Evolutionary conservation across 2,797 vertebrate genomes (phyloP), one percentile per base, ranked within the genome.

Genomic region (Pitangus sulphuratus): DNA sequence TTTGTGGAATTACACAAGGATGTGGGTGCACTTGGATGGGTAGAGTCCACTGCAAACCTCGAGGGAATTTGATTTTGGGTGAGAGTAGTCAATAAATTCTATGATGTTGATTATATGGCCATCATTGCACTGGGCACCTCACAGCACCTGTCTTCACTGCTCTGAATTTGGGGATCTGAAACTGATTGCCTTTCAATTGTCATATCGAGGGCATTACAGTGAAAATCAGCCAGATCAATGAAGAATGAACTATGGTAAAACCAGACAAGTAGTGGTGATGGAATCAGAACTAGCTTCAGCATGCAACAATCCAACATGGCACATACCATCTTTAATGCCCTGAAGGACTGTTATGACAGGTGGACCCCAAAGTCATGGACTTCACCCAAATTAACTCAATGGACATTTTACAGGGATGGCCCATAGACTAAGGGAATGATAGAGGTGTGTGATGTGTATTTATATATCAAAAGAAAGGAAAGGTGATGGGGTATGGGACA

Each of bases 391-490:
- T 40, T n/a, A 79, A 57, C 1, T 15, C 44, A 78, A 33, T 22
- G 40, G 15, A 31, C 21, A 20, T 24, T 57, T 72, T 15, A n/a
- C 13, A 58, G 44, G n/a, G 13, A 25, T 33, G 28, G 44, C 19
- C 26, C 24, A 33, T 0, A 51, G 53, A 51, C 17, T n/a, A 22
- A 26, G 8, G 18, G 44, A 72, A 39, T 12, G 15, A 65, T 9
- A 72, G 7, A 30, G 1, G 0, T 30, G 15, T 8, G 6, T 39
- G 19, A 37, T 30, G 5, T 11, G 4, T 28, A 7, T 1, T 1
- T 30, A 33, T 14, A 2, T 15, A 39, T 10, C 11, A 51, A 33
- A 74, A 58, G n/a, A 66, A 13, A 66, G 16, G 13, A 66, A 45
- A 51, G 16, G 16, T 51, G 64, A 65, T 17, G 24, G 15, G 30